Percentiles rank a stretch among this genome's conserved stretches.
Evolutionary conservation across 2,888 invertebrate genomes (phyloP).

Genomic region (Trilocha varians): DNA sequence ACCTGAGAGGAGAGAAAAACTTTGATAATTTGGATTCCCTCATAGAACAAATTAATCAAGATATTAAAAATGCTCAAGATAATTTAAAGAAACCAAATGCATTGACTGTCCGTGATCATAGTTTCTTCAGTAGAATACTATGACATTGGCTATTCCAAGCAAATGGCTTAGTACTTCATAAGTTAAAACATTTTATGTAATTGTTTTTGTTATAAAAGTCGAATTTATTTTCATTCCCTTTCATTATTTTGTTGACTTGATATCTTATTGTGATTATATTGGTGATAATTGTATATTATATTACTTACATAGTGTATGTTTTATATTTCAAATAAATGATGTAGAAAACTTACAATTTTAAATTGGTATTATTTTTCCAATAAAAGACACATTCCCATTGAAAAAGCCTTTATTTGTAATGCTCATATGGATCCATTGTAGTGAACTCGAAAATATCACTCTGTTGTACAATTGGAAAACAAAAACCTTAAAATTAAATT

Average conservation of each 20-base stretch:
- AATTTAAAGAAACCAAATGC: constrained; percentile 73
- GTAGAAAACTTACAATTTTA: constrained; percentile 4
- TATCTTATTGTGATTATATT: not conserved
- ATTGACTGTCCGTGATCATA: constrained; percentile 57
- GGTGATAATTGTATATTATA: not conserved
- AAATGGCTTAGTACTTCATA: too few species aligned
- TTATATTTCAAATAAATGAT: constrained; percentile 5
- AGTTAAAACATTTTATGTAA: not conserved
- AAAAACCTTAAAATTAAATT: constrained; percentile 64
- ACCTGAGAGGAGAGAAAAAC: constrained; percentile 87
- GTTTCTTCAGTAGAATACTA: constrained; percentile 55
- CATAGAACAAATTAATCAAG: constrained; percentile 83
- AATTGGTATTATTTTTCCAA: constrained; percentile 6
- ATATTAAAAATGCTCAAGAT: constrained; percentile 80
- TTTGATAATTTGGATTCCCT: constrained; percentile 84
- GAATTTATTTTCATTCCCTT: not conserved
- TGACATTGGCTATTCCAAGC: too few species aligned
- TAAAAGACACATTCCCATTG: constrained; percentile 42
- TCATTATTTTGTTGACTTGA: constrained; percentile 1
- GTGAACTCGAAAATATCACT: constrained; percentile 57
- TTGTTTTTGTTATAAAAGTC: not conserved
- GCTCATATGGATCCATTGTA: constrained; percentile 57
- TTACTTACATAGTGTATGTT: not conserved
- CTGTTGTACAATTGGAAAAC: constrained; percentile 58
- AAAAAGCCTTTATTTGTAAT: constrained; percentile 70